Evolutionary conservation across 2,113 vertebrate genomes (phyloP).

Genomic region (Cnemophilus loriae): DNA sequence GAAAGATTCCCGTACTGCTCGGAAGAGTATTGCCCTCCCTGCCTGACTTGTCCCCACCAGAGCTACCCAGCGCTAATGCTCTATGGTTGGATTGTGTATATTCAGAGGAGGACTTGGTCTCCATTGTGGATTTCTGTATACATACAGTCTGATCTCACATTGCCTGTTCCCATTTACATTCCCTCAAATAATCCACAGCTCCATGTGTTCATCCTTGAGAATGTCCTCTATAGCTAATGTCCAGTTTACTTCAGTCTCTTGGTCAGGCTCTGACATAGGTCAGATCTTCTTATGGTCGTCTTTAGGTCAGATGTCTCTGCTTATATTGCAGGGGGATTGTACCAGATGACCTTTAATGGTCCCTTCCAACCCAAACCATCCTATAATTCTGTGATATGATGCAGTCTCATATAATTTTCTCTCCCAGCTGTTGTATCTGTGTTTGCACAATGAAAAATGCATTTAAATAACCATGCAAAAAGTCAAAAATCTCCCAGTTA

Average conservation of each 20-base stretch:
- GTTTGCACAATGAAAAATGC: not conserved
- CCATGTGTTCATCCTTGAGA: not conserved
- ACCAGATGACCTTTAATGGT: not conserved
- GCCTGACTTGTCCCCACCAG: accelerated
- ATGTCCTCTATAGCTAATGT: not conserved
- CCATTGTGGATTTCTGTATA: not conserved
- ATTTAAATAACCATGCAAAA: not conserved
- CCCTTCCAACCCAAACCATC: not conserved
- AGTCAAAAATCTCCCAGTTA: not conserved
- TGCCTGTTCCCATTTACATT: not conserved
- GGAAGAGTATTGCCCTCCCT: not conserved
- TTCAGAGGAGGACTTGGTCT: not conserved
- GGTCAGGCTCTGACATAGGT: not conserved
- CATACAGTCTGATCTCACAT: not conserved
- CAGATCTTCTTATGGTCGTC: not conserved
- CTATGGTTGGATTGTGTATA: not conserved
- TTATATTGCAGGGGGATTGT: not conserved
- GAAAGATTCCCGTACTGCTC: not conserved
- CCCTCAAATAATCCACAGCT: not conserved
- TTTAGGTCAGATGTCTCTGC: not conserved
- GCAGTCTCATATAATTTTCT: not conserved
- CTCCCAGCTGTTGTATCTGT: not conserved
- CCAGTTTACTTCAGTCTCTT: not conserved
- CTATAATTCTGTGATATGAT: not conserved
- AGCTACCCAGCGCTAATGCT: not conserved